Base-by-base conservation (phyloP, 2,888 invertebrate genomes). In the Diploptera punctata region DNA sequence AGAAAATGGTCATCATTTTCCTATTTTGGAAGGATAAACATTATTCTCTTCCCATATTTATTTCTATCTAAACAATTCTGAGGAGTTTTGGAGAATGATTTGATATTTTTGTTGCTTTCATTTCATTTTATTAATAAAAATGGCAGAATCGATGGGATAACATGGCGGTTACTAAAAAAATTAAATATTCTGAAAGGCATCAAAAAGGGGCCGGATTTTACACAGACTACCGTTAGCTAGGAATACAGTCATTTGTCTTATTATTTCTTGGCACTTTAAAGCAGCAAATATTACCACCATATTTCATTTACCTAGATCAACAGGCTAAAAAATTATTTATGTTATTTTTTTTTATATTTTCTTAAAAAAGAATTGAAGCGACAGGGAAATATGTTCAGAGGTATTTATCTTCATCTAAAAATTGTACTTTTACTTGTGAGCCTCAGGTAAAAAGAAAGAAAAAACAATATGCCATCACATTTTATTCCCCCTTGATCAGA, bases 161-260 rank as follows among this genome's bases (percentile, higher is more conserved):
- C 73, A 73, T 69, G 73, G 69, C 47, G 60, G 62, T 73, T 31
- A 67, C 73, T 73, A 69, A 44, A 69, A 73, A 73, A 73, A 65
- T 65, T 72, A 72, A 72, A 65, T 26, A 73, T 70, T 73, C 67
- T 73, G 54, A 73, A 70, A 73, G 73, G 73, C 73, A 73, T 73
- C 73, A 73, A 68, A 38, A 71, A 73, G 70, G 73, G 73, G 73
- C 73, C 73, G 69, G 73, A 70, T 72, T 68, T 29, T 71, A 71
- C 71, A 71, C 69, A 69, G 60, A 69, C 60, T 62, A 70, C 70
- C 44, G 19, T 70, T 62, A 49, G 47, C 47, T 70, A 70, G 33
- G 60, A 47, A 70, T 70, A 62, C 70, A 62, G 70, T 62, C 70
- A 70, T 52, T 49, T 70, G 47, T 47, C 62, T 62, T 62, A 47